Evolutionary conservation across 2,888 invertebrate species (phyloP).

Genomic region (Xylocampa areola): DNA sequence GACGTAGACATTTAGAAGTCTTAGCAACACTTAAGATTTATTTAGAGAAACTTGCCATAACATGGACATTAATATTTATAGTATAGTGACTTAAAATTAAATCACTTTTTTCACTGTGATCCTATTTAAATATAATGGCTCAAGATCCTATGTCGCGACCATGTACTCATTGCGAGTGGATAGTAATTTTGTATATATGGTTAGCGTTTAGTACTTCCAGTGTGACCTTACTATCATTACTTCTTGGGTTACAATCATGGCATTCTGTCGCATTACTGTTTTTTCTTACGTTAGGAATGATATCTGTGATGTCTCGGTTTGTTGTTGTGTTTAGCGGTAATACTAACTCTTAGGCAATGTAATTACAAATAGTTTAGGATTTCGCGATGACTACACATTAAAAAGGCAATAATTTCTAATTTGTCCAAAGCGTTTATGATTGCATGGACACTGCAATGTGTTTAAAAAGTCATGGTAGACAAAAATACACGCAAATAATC

Average conservation of each 20-base stretch:
- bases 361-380: too few species aligned
- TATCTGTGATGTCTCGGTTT: conserved; percentile 85
- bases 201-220: conserved; percentile 84
- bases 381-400: too few species aligned
- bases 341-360: neutral
- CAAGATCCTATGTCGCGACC: conserved; percentile 85
- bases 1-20: conserved; percentile 78
- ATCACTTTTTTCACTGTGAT: conserved; percentile 90
- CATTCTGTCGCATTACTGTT: conserved; percentile 67
- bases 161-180: conserved; percentile 68
- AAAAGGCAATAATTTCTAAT: neutral
- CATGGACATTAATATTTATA: conserved; percentile 85
- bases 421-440: too few species aligned
- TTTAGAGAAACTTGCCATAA: conserved; percentile 88
- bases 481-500: too few species aligned
- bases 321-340: conserved; percentile 63
- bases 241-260: conserved; percentile 67
- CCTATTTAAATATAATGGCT: conserved; percentile 88
- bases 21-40: conserved; percentile 84
- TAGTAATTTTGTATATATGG: conserved; percentile 82
- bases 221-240: conserved; percentile 86
- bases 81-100: conserved; percentile 82
- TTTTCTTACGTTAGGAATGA: conserved; percentile 76
- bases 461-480: too few species aligned
- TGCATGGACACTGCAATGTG: too few species aligned